Evolutionary conservation across 1,140 invertebrate species (phyloP), one percentile per base, ranked within the genome.

Genomic region (Yoshiicerus persimilis): DNA sequence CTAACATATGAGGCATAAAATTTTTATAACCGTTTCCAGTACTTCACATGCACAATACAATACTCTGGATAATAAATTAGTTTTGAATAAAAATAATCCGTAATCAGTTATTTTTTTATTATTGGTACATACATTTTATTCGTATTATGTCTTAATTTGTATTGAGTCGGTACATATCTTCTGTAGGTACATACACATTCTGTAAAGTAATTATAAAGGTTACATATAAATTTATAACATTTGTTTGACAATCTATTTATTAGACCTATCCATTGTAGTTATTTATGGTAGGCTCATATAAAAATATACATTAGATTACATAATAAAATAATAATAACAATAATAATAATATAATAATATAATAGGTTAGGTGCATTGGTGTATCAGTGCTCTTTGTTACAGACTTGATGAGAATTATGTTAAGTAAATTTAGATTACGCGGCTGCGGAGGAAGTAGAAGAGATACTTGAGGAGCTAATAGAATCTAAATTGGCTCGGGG

Each of bases 271-370:
- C 20, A 56, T 56, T n/a, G n/a, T n/a, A n/a, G 47, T 56, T 70
- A 23, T 9, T 32, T 25, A 70, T 70, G 30, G 32, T 80, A 80
- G 32, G 32, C 30, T 80, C 30, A 80, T 80, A 80, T 80, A 80
- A 80, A 80, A 80, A 80, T 80, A 80, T 80, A 80, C 75, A 80
- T n/a, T 80, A 80, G 75, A 80, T 80, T 80, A 80, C 75, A 80
- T 80, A 34, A n/a, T 47, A 56, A 70, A n/a, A n/a, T 70, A 13
- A 27, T 70, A 27, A 70, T 70, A 70, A 70, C 27, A 66, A 64
- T 64, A 41, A 16, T 41, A 9, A 9, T 9, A 9, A 25, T 64
- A 66, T 66, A 30, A 66, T 64, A 70, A 70, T 41, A 41, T 70
- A 70, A 70, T 70, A 70, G 47, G 47, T 70, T 70, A 70, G 25